Conservation (phyloP, 2,113 vertebrate genomes). For the Notiomystis cincta region DNA sequence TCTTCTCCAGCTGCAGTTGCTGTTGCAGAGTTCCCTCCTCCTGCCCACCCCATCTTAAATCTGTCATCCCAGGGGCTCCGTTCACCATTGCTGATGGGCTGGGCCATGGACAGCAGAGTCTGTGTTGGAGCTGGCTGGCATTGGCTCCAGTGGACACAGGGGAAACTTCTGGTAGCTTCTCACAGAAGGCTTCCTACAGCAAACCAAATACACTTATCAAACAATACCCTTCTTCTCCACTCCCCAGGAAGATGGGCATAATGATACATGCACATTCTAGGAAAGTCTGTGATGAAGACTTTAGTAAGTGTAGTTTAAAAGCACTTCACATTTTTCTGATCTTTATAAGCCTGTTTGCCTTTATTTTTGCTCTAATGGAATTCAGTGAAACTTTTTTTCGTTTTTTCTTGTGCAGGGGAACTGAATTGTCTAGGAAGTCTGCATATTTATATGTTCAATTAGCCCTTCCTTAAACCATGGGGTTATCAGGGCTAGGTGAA, state of each 20-base stretch:
- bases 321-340: background rate
- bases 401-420: background rate
- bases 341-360: background rate
- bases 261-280: background rate
- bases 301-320: background rate
- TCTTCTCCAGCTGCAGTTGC: background rate
- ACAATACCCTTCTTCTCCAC: background rate
- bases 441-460: background rate
- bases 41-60: background rate
- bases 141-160: background rate
- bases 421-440: background rate
- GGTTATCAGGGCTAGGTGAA: background rate
- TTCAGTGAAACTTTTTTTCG: background rate
- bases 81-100: background rate
- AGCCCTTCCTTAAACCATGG: background rate
- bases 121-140: background rate
- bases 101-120: fast-evolving
- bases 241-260: background rate
- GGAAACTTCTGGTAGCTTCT: background rate
- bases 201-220: background rate
- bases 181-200: background rate
- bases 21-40: background rate
- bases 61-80: background rate
- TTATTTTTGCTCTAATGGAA: background rate
- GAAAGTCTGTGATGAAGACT: background rate